A percentile compares a stretch with the other conserved stretches of the same genome.
Evolutionary conservation across 1,140 invertebrate species (phyloP).

Genomic region (Drosophila rufa): DNA sequence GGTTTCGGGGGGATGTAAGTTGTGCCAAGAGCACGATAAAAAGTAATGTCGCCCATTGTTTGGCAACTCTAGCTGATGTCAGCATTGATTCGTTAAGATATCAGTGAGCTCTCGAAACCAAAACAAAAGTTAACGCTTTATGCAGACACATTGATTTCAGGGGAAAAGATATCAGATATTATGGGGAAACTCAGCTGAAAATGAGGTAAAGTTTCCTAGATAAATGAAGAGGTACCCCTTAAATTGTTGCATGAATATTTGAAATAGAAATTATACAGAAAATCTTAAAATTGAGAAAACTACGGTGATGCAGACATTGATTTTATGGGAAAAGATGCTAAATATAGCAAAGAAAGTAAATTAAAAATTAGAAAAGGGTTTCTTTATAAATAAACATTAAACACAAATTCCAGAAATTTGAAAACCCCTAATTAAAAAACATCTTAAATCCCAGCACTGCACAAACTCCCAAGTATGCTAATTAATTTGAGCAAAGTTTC

Average conservation of each 20-base stretch:
- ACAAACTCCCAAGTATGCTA: constrained; percentile 21
- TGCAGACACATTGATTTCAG: not conserved
- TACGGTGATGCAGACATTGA: too few relatives aligned
- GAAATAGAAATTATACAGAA: too few relatives aligned
- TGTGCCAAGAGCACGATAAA: constrained; percentile 31
- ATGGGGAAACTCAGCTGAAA: too few relatives aligned
- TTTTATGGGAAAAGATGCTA: too few relatives aligned
- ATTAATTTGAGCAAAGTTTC: constrained; percentile 46
- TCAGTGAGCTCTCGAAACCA: not conserved
- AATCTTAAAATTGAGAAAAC: not conserved
- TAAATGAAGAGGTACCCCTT: not conserved
- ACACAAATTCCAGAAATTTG: not conserved
- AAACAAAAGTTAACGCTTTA: not conserved
- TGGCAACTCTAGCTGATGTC: constrained; percentile 33
- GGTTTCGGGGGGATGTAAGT: constrained; percentile 2
- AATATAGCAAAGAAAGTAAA: too few relatives aligned
- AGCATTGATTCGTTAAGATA: constrained; percentile 37
- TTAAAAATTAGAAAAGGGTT: too few relatives aligned
- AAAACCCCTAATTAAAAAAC: constrained; percentile 6
- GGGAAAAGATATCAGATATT: not conserved
- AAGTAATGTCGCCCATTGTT: constrained; percentile 36
- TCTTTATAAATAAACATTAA: too few relatives aligned
- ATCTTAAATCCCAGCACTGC: constrained; percentile 8
- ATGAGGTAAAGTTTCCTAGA: not conserved
- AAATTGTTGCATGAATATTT: not conserved